These are phyloP conservation scores for Aradophagus sp. DNA, from an alignment of 1,140 invertebrate species.

Conservation along the genomic window DNA sequence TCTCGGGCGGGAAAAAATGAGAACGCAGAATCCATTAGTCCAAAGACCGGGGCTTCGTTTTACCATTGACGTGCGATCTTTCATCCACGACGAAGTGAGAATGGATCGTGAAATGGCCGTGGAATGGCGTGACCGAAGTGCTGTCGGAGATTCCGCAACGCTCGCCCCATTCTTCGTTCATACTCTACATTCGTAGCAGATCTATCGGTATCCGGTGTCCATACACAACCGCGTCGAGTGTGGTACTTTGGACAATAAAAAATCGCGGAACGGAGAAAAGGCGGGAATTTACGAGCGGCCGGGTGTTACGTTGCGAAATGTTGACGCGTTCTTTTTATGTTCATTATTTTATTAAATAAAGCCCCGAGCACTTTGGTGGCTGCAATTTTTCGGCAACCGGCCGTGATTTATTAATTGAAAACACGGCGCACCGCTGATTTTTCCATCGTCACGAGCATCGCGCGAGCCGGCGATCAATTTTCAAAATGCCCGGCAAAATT, in stretches of 20 bases:
- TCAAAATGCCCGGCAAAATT: conserved; percentile 1
- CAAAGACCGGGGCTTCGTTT: conserved; percentile 53
- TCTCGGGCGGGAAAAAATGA: conserved; percentile 31
- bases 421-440: conserved; percentile 21
- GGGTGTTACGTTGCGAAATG: conserved; percentile 50
- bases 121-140: conserved; percentile 57
- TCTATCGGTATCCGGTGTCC: conserved; percentile 57
- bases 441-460: conserved; percentile 11
- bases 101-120: conserved; percentile 58
- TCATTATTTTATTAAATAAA: conserved; percentile 57
- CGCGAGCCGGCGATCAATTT: conserved; percentile 24
- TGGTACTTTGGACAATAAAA: conserved; percentile 54
- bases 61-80: conserved; percentile 59
- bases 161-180: conserved; percentile 55
- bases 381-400: conserved; percentile 38
- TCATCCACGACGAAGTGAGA: conserved; percentile 59
- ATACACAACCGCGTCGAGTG: conserved; percentile 56
- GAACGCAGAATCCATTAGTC: conserved; percentile 58
- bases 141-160: conserved; percentile 53
- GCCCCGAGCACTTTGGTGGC: conserved; percentile 42
- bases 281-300: conserved; percentile 44
- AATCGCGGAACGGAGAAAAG: conserved; percentile 48
- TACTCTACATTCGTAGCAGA: conserved; percentile 57
- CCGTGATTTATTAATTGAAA: conserved; percentile 55
- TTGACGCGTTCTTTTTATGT: conserved; percentile 45